Base-by-base conservation (phyloP, 2,797 vertebrate species). In the Myripristis murdjan region DNA sequence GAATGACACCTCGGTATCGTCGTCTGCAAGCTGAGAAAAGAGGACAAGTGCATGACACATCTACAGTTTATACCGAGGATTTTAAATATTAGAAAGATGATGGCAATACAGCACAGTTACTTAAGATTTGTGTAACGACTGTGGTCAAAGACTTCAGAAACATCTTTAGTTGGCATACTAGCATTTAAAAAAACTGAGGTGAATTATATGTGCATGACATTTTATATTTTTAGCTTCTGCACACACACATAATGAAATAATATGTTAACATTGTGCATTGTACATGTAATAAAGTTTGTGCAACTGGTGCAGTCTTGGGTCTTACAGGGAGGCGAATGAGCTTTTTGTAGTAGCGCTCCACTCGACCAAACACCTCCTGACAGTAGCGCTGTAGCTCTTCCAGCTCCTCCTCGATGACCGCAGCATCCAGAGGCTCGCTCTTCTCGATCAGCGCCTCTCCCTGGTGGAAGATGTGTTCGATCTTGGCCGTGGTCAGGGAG, bases 311-410 rank as follows among this genome's bases (percentile, higher is more conserved):
- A 16, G 63, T 80, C 12, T 51, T 6, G 35, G 46, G 8, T 64
- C 96, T 83, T 91, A 99, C 98, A 12, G 98, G 97, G 77, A 98
- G 95, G 26, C 93, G 95, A 20, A 97, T 97, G 65, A 99, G 94
- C 74, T 98, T 99, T 87, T 95, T 97, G 92, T 98, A 97, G 87
- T 99, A 99, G 77, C 98, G 95, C 10, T 98, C 97, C 75, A 99
- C 97, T 1, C 97, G 96, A 9, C 98, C 97, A 9, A 99, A 99
- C 83, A 99, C 98, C 80, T 99, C 98, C 62, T 97, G 96, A 73
- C 97, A 99, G 92, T 99, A 99, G 24, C 95, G 95, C 14, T 93
- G 95, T 51, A 99, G 95, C 72, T 99, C 98, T 3, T 99, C 98
- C 53, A 99, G 92, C 47, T 99, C 98, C 78, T 99, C 98, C 86